These are phyloP conservation scores for Drosophila repletoides DNA, from an alignment of 1,140 invertebrate species.

Conservation along the genomic window DNA sequence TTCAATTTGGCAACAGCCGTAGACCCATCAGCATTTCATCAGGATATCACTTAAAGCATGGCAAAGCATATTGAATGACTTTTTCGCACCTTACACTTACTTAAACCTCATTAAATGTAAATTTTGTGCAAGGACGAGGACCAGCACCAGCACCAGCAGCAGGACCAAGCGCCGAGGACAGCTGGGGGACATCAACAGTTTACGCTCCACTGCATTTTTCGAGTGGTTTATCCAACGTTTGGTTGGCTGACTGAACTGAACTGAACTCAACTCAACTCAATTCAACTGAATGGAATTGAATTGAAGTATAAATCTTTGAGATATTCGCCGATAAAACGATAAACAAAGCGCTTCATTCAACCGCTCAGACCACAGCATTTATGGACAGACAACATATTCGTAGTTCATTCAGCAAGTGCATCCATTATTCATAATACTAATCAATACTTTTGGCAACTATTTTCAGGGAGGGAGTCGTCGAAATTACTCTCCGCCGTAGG, in stretches of 20 bases:
- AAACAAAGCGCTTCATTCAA: slow-evolving; percentile 43
- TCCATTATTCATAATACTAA: slow-evolving; percentile 67
- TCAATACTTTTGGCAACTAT: slow-evolving; percentile 64
- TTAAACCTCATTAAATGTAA: slow-evolving; percentile 77
- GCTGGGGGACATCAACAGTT: slow-evolving; percentile 54
- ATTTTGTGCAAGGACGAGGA: slow-evolving; percentile 44
- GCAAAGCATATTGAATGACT: slow-evolving; percentile 13
- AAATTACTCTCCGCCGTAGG: slow-evolving; percentile 27
- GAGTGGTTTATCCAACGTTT: slow-evolving; percentile 53
- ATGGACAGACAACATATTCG: slow-evolving; percentile 4
- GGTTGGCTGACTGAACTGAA: neutral
- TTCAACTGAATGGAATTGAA: neutral
- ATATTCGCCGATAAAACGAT: slow-evolving; percentile 48
- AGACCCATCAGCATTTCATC: slow-evolving; percentile 5
- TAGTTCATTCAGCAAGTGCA: slow-evolving; percentile 35
- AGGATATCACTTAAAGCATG: slow-evolving; percentile 21
- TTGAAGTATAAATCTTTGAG: slow-evolving; percentile 33
- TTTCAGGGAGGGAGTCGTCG: neutral
- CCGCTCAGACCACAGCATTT: neutral
- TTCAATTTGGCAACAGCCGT: slow-evolving; percentile 22
- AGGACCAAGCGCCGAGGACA: slow-evolving; percentile 1
- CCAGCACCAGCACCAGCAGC: neutral
- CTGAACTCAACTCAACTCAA: neutral
- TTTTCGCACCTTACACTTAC: slow-evolving; percentile 60
- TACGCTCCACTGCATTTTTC: slow-evolving; percentile 60